These are phyloP conservation scores for Syngnathus rostellatus DNA, from an alignment of 2,797 vertebrate species.

Conservation along the genomic window DNA sequence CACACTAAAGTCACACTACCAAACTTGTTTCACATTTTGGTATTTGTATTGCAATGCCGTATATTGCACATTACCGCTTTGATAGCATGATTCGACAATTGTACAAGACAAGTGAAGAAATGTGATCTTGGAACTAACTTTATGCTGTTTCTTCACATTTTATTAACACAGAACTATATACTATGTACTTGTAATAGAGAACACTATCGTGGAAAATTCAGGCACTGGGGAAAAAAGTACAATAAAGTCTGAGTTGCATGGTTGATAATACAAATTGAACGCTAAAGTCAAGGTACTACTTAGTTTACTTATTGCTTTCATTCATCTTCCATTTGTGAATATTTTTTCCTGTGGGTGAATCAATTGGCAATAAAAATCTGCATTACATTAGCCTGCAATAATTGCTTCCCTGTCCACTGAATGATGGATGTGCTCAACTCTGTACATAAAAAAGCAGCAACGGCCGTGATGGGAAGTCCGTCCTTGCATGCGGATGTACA, in stretches of 20 bases:
- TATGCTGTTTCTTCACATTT: neutral
- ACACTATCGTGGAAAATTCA: neutral
- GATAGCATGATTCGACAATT: neutral
- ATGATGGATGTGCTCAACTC: neutral
- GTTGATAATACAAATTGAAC: no score
- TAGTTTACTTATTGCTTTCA: neutral
- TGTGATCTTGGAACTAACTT: neutral
- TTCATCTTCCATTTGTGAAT: neutral
- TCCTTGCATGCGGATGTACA: neutral
- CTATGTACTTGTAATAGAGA: neutral
- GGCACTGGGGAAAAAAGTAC: neutral
- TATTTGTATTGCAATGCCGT: neutral
- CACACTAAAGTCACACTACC: neutral
- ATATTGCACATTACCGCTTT: neutral
- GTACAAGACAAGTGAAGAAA: neutral
- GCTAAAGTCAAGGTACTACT: neutral
- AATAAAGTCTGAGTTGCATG: no score
- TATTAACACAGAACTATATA: neutral
- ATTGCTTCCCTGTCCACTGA: slow-evolving; percentile 1
- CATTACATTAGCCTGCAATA: neutral
- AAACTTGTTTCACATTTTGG: neutral
- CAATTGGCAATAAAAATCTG: neutral
- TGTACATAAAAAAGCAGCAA: slow-evolving; percentile 16
- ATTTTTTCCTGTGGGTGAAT: neutral
- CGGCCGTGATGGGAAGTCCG: slow-evolving; percentile 11